Evolutionary conservation across 2,797 vertebrate species (phyloP).

Genomic region (Heteromormyrus szaboi): DNA sequence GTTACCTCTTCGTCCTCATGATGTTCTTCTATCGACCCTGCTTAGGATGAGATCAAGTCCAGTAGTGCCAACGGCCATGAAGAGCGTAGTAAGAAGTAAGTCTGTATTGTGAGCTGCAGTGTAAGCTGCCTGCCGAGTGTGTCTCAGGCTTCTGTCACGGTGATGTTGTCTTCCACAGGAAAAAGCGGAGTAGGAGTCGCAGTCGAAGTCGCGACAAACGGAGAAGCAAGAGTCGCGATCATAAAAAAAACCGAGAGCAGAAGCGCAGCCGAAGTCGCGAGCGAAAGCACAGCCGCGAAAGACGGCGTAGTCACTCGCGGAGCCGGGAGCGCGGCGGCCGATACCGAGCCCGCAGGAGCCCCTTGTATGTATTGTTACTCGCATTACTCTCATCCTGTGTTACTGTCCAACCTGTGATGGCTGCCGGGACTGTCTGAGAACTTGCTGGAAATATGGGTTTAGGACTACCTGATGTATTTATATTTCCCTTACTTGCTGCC

Average conservation of each 20-base stretch:
- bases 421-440: not conserved
- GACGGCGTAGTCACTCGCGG: slow-evolving; percentile 69
- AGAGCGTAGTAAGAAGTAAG: slow-evolving; percentile 88
- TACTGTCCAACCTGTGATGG: not conserved
- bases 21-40: slow-evolving; percentile 96
- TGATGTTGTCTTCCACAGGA: slow-evolving; percentile 39
- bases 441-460: not conserved
- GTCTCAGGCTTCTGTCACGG: not conserved
- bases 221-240: slow-evolving; percentile 74
- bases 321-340: slow-evolving; percentile 83
- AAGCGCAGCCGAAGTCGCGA: slow-evolving; percentile 80
- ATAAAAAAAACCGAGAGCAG: slow-evolving; percentile 71
- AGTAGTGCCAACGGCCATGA: slow-evolving; percentile 86
- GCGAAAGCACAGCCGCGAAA: slow-evolving; percentile 77
- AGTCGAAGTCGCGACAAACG: slow-evolving; percentile 79
- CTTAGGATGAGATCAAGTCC: slow-evolving; percentile 92
- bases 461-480: not conserved
- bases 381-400: not conserved
- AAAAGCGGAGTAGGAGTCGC: slow-evolving; percentile 82
- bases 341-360: slow-evolving; percentile 67
- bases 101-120: slow-evolving; percentile 15
- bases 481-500: not conserved
- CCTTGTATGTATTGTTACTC: slow-evolving; percentile 71
- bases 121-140: not conserved
- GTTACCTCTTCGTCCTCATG: slow-evolving; percentile 87